Percentiles rank a stretch among this genome's conserved stretches.
These are phyloP conservation scores for Aplochiton taeniatus DNA, from an alignment of 2,797 vertebrate genomes.

Conservation along the genomic window DNA sequence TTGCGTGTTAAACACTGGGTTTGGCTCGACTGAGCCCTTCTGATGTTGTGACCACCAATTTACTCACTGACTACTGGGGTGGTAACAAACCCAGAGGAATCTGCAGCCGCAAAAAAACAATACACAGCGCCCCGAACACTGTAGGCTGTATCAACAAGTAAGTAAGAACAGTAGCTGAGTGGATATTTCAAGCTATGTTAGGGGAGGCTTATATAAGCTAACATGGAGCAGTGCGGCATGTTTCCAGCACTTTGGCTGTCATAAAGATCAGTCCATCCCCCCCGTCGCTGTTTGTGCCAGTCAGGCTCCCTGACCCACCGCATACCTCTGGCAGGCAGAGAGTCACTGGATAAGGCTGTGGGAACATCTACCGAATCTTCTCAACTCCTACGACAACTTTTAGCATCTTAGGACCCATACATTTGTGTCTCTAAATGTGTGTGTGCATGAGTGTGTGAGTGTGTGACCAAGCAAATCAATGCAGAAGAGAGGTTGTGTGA, in stretches of 20 bases:
- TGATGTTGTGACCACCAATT: too few species aligned
- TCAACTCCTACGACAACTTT: conserved; percentile 19
- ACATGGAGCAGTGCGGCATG: conserved; percentile 45
- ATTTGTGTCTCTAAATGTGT: background rate
- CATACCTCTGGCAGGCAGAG: conserved; percentile 67
- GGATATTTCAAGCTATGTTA: conserved; percentile 26
- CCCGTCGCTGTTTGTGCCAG: conserved; percentile 58
- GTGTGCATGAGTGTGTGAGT: conserved; percentile 1
- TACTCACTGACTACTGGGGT: too few species aligned
- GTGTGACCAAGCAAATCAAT: background rate
- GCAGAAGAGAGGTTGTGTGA: too few species aligned
- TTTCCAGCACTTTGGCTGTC: conserved; percentile 33
- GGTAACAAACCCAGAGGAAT: too few species aligned
- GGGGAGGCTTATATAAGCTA: conserved; percentile 40
- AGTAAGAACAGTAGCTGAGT: too few species aligned
- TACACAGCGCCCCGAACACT: too few species aligned
- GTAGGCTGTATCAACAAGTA: too few species aligned
- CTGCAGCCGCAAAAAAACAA: too few species aligned
- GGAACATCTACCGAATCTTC: conserved; percentile 53
- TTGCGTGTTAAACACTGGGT: too few species aligned
- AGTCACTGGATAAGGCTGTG: conserved; percentile 73
- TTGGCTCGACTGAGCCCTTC: too few species aligned
- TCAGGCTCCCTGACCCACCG: conserved; percentile 54
- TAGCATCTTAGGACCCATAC: background rate
- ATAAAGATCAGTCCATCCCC: conserved; percentile 53